A percentile compares a stretch with the other conserved stretches of the same genome.
Conservation (phyloP, 2,888 invertebrate species). For the Diarsia brunnea region DNA sequence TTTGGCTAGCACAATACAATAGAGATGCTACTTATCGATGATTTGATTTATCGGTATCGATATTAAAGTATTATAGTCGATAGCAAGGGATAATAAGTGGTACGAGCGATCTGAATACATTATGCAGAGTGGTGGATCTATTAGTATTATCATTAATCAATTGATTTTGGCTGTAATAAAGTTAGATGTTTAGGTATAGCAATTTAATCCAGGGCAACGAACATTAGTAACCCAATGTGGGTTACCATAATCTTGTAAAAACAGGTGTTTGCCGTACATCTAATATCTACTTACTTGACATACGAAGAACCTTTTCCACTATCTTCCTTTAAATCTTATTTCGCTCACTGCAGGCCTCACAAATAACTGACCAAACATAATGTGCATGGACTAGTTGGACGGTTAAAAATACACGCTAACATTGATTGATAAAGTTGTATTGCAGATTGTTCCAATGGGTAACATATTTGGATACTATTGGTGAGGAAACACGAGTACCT, state of each 20-base stretch:
- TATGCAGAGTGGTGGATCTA: slow-evolving; percentile 10
- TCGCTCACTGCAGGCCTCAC: neutral
- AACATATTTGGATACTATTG: slow-evolving; percentile 25
- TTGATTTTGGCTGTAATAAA: neutral
- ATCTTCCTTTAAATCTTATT: neutral
- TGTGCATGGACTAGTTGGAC: neutral
- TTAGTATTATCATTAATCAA: slow-evolving; percentile 11
- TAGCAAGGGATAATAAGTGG: neutral
- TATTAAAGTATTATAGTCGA: slow-evolving; percentile 44
- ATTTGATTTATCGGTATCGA: slow-evolving; percentile 48
- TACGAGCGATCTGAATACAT: neutral
- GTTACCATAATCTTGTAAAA: neutral
- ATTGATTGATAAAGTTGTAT: slow-evolving; percentile 42
- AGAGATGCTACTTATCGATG: slow-evolving; percentile 48
- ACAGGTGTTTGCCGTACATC: neutral
- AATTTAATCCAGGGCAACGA: neutral
- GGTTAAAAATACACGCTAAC: neutral
- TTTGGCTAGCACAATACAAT: slow-evolving; percentile 60
- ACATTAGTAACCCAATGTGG: neutral
- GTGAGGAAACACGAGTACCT: slow-evolving; percentile 19
- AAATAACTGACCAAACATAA: neutral
- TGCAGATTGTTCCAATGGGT: slow-evolving; percentile 10
- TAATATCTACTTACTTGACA: neutral
- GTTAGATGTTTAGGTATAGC: neutral
- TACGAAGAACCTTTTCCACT: neutral